Conservation (phyloP, 2,113 vertebrate genomes). For the Pteropus alecto region DNA sequence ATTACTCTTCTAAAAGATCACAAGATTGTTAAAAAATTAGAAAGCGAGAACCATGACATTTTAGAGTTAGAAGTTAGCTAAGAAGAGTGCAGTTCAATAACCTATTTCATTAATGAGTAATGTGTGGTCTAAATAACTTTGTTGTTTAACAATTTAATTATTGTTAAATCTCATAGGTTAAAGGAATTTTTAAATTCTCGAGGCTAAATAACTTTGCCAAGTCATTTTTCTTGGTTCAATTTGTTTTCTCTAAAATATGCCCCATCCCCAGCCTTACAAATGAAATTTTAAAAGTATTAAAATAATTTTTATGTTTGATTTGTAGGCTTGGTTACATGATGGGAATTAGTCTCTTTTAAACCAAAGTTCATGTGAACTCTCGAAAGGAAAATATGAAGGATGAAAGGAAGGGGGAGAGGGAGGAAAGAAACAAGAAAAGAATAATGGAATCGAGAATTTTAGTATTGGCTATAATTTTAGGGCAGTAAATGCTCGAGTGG, state of each 20-base stretch:
- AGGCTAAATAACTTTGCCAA: not conserved
- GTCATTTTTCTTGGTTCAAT: not conserved
- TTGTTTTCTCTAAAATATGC: not conserved
- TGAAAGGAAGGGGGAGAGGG: not conserved
- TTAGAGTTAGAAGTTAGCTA: not conserved
- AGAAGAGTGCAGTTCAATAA: not conserved
- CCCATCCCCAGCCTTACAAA: not conserved
- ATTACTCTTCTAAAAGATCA: not conserved
- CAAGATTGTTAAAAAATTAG: not conserved
- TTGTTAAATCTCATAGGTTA: too few relatives aligned
- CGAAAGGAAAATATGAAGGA: not conserved
- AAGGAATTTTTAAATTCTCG: too few relatives aligned
- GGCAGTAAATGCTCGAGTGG: constrained; percentile 15
- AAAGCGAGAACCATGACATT: not conserved
- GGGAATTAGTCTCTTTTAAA: not conserved
- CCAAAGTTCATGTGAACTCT: not conserved
- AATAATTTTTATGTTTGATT: not conserved
- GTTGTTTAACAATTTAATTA: too few relatives aligned
- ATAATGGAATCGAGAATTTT: constrained; percentile 76
- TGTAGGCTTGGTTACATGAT: not conserved
- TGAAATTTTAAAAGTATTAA: not conserved
- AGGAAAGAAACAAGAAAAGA: not conserved
- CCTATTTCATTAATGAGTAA: not conserved
- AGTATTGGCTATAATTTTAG: constrained; percentile 78
- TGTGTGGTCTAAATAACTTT: not conserved